Base-by-base conservation (phyloP, 1,140 invertebrate genomes). In the Papilio polytes region DNA sequence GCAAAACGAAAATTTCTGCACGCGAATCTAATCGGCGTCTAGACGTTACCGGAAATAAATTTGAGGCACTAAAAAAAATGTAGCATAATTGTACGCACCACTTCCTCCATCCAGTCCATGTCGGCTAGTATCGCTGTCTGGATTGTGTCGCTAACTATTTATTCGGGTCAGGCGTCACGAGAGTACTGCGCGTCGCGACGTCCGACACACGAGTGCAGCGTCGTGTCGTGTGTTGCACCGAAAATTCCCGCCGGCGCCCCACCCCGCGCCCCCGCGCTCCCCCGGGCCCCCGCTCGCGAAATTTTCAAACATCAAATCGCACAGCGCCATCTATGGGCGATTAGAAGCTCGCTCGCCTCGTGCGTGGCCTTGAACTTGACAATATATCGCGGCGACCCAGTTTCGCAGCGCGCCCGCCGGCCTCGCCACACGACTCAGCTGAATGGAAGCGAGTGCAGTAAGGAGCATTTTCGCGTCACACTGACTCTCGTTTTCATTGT, bases 101-200 rank as follows among this genome's bases (percentile, higher is more conserved):
- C 90, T 81, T 94, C 93, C 84, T 93, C 92, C 92, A 94, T 93
- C 93, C 92, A 94, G 87, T 94, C 93, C 93, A 94, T 94, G 85
- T 89, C 86, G 88, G 86, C 84, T 85, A 83, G 82, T 36, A 3
- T 18, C 53, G 53, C 31, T 63, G 36, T 36, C 53, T 41, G 77
- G 53, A 63, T 85, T 86, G 77, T 84, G 80, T 85, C 88, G 85
- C 85, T 89, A 83, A 87, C 84, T 84, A 87, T 80, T 87, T 84
- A 88, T 92, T 86, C 86, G 87, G 87, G 84, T 87, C 82, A 90
- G 85, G 82, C 85, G 83, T 85, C 85, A 86, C 87, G 86, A 93
- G 88, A 89, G 89, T 88, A 92, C 88, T 90, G 89, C 90, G 90
- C 93, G 91, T 92, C 91, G 91, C 93, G 93, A 91, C 91, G 89